Evolutionary conservation across 1,140 invertebrate genomes (phyloP).

Genomic region (Proctacanthus coquilletti): DNA sequence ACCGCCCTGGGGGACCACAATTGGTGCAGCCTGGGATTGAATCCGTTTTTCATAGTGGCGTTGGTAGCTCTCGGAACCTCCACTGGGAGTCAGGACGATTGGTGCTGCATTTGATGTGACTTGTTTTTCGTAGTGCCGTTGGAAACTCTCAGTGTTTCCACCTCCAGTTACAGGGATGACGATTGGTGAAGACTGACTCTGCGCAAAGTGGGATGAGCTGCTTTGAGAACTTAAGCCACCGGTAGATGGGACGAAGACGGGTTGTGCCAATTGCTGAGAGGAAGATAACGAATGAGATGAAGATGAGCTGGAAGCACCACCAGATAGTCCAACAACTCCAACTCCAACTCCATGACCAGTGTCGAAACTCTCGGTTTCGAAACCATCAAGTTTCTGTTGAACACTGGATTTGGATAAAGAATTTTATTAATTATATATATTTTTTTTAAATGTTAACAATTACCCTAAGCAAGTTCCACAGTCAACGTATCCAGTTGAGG

Average conservation of each 20-base stretch:
- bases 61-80: conserved; percentile 16
- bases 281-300: not conserved
- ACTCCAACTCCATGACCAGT: conserved; percentile 2
- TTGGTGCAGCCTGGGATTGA: conserved; percentile 7
- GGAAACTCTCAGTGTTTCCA: not conserved
- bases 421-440: not conserved
- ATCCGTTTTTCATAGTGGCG: conserved; percentile 7
- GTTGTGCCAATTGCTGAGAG: not conserved
- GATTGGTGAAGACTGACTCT: no score
- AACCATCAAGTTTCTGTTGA: not conserved
- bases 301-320: no score
- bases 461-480: not conserved
- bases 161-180: not conserved
- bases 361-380: not conserved
- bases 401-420: not conserved
- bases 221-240: not conserved
- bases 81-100: conserved; percentile 10
- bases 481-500: not conserved
- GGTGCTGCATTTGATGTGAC: no score
- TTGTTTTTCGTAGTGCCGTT: no score
- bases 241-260: not conserved
- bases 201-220: not conserved
- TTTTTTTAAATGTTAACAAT: not conserved
- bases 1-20: no score
- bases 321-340: conserved; percentile 1